These are phyloP conservation scores for Brachionus koreanus DNA, from an alignment of 1,140 invertebrate genomes.

Conservation along the genomic window DNA sequence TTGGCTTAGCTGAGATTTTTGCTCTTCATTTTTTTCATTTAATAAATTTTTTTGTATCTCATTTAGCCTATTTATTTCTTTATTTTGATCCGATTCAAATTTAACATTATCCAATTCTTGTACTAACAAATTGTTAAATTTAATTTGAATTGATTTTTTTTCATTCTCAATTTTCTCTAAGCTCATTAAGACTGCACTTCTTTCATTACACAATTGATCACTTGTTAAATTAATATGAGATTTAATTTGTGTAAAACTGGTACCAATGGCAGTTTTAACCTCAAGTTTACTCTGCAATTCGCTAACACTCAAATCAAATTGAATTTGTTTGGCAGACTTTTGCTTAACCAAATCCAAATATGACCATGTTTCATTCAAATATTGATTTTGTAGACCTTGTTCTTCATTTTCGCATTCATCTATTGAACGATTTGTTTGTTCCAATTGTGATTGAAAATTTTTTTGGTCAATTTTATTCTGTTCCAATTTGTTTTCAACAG, in stretches of 20 bases:
- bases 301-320: background rate
- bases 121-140: background rate
- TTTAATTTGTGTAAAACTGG: slow-evolving; percentile 1
- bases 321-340: slow-evolving; percentile 7
- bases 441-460: background rate
- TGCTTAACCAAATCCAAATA: background rate
- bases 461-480: slow-evolving; percentile 11
- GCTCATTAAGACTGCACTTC: background rate
- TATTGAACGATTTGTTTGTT: background rate
- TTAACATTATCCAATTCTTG: background rate
- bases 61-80: background rate
- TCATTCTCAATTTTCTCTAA: background rate
- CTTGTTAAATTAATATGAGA: background rate
- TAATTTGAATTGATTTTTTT: background rate
- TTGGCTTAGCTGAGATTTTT: background rate
- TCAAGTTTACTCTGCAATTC: background rate
- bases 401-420: background rate
- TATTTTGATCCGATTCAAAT: background rate
- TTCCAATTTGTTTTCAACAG: background rate
- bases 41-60: background rate
- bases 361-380: background rate
- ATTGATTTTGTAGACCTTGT: background rate
- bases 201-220: background rate
- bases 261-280: background rate
- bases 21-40: background rate